A percentile compares a stretch with the other conserved stretches of the same genome.
Conservation (phyloP, 1,140 invertebrate genomes). For the Drosophila mauritiana region DNA sequence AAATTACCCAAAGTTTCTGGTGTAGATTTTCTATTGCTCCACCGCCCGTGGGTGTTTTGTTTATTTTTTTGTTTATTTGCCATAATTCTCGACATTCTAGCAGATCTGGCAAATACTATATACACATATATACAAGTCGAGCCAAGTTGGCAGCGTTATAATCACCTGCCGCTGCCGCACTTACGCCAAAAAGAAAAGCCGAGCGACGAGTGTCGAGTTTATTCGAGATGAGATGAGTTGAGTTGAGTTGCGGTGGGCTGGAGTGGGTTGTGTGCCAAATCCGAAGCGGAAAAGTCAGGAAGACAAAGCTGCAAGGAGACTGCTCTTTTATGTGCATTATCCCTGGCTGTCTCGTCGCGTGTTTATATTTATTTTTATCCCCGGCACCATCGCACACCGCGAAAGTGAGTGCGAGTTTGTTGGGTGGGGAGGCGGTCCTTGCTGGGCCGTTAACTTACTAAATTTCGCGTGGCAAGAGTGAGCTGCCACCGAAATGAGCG, state of each 20-base stretch:
- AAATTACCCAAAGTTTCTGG: background rate
- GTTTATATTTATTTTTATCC: constrained; percentile 52
- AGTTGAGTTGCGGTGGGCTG: constrained; percentile 3
- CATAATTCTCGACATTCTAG: constrained; percentile 35
- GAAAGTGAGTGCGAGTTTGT: constrained; percentile 26
- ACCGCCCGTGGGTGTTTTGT: background rate
- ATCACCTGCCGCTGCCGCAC: constrained; percentile 43
- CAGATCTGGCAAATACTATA: constrained; percentile 29
- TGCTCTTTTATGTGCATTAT: constrained; percentile 53
- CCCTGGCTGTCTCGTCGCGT: constrained; percentile 10
- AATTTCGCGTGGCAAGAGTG: constrained; percentile 48
- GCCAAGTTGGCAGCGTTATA: constrained; percentile 39
- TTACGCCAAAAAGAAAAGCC: constrained; percentile 42
- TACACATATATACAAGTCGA: constrained; percentile 15
- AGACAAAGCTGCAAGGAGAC: constrained; percentile 6
- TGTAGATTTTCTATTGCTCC: background rate
- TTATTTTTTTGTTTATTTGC: constrained; percentile 43
- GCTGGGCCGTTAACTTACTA: constrained; percentile 59
- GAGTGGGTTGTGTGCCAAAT: background rate
- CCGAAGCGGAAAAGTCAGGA: constrained; percentile 8
- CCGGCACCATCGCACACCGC: constrained; percentile 40
- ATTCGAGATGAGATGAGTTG: constrained; percentile 12
- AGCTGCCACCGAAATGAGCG: constrained; percentile 23
- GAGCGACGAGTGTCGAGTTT: constrained; percentile 17
- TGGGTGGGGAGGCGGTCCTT: constrained; percentile 11